Base-by-base conservation (phyloP, 1,140 invertebrate genomes). In the Brachystomella parvula region DNA sequence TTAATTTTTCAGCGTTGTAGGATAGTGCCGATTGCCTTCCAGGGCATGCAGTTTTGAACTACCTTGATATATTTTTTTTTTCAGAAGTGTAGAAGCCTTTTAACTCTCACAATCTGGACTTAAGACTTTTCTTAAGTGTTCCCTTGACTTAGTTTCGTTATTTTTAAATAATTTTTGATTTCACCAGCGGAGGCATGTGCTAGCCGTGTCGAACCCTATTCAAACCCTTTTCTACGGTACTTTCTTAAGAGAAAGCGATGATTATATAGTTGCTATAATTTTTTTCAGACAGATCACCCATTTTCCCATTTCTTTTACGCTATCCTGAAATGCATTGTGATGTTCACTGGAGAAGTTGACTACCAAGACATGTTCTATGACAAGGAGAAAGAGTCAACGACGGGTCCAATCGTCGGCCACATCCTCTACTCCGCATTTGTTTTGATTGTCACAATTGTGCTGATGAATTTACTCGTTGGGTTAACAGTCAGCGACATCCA, bases 391-490 rank as follows among this genome's bases (percentile, higher is more conserved):
- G 31, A 59, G 3, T 28, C 24, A 12, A 30, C 33, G 9, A 24
- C 56, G 58, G 49, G 77, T 76, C 47, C 74, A 71, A 21, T 68
- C 3, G 72, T 75, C 1, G 81, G 88, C 0, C 89, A 92, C 73
- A 78, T 87, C 2, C 83, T 92, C 75, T 87, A 90, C 66, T 75
- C 89, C 2, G 80, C 83, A 44, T 92, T 92, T 78, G 86, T 91
- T 0, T 78, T 92, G 1, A 77, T 93, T 1, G 79, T 53, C 24
- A 53, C 90, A 78, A 85, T 90, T 15, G 89, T 92, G 71, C 76
- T 92, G 49, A 89, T 88, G n/a, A 92, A 92, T 78, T 75, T 92
- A 2, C 82, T 92, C 75, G 85, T 90, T 24, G 89, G 89, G 75
- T 79, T 92, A 47, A 89, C 89, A 24, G 89, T 92, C n/a, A 89